Evolutionary conservation across 1,140 invertebrate species (phyloP), one percentile per base, ranked within the genome.

Genomic region (Drosophila carrolli): DNA sequence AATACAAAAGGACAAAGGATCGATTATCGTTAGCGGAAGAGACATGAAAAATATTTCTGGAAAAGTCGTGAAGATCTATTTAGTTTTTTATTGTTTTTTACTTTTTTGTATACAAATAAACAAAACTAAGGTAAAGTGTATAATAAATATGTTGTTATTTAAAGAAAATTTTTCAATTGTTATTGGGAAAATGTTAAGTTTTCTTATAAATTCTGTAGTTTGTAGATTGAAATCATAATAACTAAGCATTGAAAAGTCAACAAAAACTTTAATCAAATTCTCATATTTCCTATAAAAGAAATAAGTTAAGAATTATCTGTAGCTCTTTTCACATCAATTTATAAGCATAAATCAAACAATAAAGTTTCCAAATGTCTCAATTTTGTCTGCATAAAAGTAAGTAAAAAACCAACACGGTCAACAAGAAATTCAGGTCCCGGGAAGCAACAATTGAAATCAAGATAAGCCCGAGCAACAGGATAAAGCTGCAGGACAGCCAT

Each of bases 401-500:
- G n/a, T 10, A 29, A 29, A 27, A 59, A 29, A 47, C 50, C 54
- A 51, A 51, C 44, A 61, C 46, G 40, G 59, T 10, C 44, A 38
- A 40, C 43, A 50, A 59, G 32, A 35, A 41, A 44, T 43, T 35
- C 29, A 27, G n/a, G 55, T 9, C 57, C 57, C 16, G 14, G 27
- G 41, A 37, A 50, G 56, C 60, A 53, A 57, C 72, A 85, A 76
- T 77, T 72, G 75, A 56, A 70, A 86, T 88, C 82, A 68, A 79
- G 83, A 86, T 86, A 88, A 88, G 50, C 53, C 27, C 61, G 11
- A 35, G 65, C 56, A 75, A 63, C 59, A 75, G 80, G 62, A 70
- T 78, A 82, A 82, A 79, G 81, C 80, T 80, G 71, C 75, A 81
- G 50, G 60, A 85, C 63, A 62, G 65, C 59, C 76, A 60, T 68